These are phyloP conservation scores for Tapera naevia DNA, from an alignment of 2,797 vertebrate species.

Conservation along the genomic window DNA sequence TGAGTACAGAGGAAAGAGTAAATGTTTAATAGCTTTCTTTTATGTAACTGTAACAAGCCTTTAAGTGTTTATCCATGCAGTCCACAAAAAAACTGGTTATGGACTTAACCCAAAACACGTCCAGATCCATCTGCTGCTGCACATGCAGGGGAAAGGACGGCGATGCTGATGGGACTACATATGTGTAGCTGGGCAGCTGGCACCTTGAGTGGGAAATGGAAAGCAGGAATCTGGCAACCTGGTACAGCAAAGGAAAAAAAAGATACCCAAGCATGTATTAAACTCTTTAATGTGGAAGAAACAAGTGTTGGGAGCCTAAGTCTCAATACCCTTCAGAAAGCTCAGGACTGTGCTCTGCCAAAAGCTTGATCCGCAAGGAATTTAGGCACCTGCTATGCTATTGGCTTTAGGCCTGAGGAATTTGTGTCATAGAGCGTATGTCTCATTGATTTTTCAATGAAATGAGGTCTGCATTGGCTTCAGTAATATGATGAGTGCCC, in stretches of 20 bases:
- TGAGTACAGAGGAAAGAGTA: slow-evolving; percentile 12
- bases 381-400: background rate
- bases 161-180: background rate
- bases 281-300: background rate
- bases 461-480: slow-evolving; percentile 11
- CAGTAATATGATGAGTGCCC: background rate
- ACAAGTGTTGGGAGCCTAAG: background rate
- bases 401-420: background rate
- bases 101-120: slow-evolving; percentile 14
- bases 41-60: slow-evolving; percentile 43
- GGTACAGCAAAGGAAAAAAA: background rate
- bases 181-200: background rate
- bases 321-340: background rate
- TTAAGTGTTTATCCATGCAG: slow-evolving; percentile 11
- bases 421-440: background rate
- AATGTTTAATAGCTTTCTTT: slow-evolving; percentile 31
- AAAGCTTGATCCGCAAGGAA: background rate
- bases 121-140: slow-evolving; percentile 37
- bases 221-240: background rate
- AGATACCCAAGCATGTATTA: background rate
- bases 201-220: background rate
- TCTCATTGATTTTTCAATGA: slow-evolving; percentile 22
- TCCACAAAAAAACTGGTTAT: slow-evolving; percentile 44
- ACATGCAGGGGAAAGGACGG: background rate
- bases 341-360: background rate